These are phyloP conservation scores for Athalia rosae DNA, from an alignment of 2,888 invertebrate genomes.

Conservation along the genomic window DNA sequence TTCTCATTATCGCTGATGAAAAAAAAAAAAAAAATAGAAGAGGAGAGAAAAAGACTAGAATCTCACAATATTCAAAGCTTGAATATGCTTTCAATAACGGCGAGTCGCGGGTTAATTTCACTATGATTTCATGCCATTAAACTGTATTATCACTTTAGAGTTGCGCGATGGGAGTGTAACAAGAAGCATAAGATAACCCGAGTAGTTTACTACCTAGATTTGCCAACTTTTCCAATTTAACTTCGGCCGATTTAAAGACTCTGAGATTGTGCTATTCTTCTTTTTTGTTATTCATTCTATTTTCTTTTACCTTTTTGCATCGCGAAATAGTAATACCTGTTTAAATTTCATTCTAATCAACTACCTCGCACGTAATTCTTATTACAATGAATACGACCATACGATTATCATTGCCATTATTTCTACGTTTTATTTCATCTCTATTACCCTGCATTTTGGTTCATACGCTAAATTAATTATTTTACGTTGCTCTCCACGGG, in stretches of 20 bases:
- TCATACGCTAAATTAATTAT: background rate
- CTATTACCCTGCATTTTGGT: no score
- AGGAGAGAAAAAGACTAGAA: no score
- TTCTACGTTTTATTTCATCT: no score
- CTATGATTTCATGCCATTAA: no score
- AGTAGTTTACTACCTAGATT: constrained; percentile 34
- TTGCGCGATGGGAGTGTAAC: constrained; percentile 15
- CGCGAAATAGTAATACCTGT: constrained; percentile 20
- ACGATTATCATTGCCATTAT: background rate
- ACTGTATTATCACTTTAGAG: background rate
- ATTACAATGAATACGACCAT: background rate
- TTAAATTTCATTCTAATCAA: no score
- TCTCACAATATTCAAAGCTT: no score
- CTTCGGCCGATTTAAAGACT: constrained; percentile 31
- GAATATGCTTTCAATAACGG: no score
- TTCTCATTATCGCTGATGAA: no score
- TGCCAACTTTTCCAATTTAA: constrained; percentile 41
- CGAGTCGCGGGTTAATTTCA: no score
- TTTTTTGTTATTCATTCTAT: background rate
- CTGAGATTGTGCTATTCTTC: constrained; percentile 2
- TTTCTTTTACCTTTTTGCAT: background rate
- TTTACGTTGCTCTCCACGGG: constrained; percentile 3
- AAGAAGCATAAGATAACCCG: constrained; percentile 29
- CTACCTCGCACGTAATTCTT: background rate
- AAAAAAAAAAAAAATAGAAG: no score